These are phyloP conservation scores for Netelia virgata DNA, from an alignment of 2,888 invertebrate genomes.

Conservation along the genomic window DNA sequence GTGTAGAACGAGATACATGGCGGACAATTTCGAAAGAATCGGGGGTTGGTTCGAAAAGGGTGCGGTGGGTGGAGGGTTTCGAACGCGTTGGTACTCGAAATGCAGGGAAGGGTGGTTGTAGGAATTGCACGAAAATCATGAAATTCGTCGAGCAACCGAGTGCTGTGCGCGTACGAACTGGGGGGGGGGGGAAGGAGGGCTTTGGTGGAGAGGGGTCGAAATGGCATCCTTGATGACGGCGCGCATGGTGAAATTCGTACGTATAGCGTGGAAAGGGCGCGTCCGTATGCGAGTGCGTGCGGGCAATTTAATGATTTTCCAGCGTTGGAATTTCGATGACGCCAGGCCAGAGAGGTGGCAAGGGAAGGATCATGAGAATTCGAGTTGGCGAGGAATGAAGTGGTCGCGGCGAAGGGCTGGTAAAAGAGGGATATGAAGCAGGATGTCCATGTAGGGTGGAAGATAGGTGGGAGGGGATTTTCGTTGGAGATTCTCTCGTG, in stretches of 20 bases:
- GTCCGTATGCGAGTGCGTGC: conserved; percentile 79
- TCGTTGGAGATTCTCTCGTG: conserved; percentile 10
- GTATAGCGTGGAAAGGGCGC: conserved; percentile 50
- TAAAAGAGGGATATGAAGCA: not conserved
- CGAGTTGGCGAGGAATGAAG: conserved; percentile 57
- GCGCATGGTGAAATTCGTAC: conserved; percentile 19
- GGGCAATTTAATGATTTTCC: conserved; percentile 84
- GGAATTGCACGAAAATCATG: conserved; percentile 64
- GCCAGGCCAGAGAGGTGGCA: conserved; percentile 65
- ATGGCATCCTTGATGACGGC: conserved; percentile 49
- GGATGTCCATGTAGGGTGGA: conserved; percentile 27
- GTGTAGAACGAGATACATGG: conserved; percentile 59
- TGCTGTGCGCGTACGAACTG: not conserved
- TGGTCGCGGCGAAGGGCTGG: conserved; percentile 24
- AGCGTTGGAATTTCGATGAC: conserved; percentile 83
- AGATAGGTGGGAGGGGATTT: conserved; percentile 30
- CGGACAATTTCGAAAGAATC: conserved; percentile 54
- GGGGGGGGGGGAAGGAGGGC: not conserved
- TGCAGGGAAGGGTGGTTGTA: conserved; percentile 48
- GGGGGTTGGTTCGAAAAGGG: not conserved
- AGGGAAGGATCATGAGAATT: conserved; percentile 52
- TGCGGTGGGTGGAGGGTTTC: conserved; percentile 34
- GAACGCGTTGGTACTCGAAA: conserved; percentile 40
- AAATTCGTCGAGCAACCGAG: conserved; percentile 31
- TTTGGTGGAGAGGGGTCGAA: conserved; percentile 52